Conservation (phyloP, 2,797 vertebrate genomes). For the Cottoperca gobio region DNA sequence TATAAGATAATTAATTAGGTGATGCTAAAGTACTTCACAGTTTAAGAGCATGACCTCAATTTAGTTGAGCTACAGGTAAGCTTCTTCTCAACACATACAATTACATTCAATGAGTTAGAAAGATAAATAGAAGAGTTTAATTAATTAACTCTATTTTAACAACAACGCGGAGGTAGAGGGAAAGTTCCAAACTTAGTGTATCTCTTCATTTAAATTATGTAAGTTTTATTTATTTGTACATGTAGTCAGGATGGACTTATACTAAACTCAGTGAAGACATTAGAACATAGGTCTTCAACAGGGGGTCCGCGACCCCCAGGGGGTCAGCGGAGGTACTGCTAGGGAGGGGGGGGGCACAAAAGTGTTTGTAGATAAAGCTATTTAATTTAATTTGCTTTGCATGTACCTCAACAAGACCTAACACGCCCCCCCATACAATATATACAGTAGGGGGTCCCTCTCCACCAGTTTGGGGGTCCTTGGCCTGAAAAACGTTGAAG, state of each 20-base stretch:
- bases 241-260: not conserved
- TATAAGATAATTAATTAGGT: not conserved
- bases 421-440: too few species aligned
- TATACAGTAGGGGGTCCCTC: too few species aligned
- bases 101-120: not conserved
- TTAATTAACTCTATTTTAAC: not conserved
- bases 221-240: not conserved
- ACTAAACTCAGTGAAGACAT: not conserved
- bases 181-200: not conserved
- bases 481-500: too few species aligned
- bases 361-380: too few species aligned
- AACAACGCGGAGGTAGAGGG: not conserved
- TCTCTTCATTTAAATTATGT: not conserved
- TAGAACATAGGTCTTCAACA: too few species aligned
- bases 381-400: too few species aligned
- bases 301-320: too few species aligned
- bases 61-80: not conserved
- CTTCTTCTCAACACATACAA: not conserved
- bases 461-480: too few species aligned
- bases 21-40: not conserved
- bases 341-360: too few species aligned
- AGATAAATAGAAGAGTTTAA: not conserved
- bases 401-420: too few species aligned
- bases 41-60: not conserved
- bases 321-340: too few species aligned